phyloP scores from a whole-genome alignment of 1,140 invertebrate species.

The Leptopilina clavipes region DNA sequence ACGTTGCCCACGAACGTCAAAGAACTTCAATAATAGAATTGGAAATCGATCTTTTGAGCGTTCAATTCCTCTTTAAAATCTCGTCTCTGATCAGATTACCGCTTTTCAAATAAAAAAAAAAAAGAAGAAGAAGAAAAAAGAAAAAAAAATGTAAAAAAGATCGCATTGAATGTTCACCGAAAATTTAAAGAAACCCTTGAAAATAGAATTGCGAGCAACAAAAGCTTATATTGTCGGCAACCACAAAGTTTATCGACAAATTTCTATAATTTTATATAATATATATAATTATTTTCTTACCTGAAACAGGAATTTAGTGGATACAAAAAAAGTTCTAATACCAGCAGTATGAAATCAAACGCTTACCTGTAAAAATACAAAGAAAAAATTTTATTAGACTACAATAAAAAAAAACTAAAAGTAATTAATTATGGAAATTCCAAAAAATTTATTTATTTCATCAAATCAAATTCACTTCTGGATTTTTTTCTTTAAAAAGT shows the following conservation, averaged over 20 bases:
- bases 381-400: background rate
- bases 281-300: slow-evolving; percentile 1
- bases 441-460: no score
- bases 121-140: background rate
- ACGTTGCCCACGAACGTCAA: background rate
- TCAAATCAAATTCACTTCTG: no score
- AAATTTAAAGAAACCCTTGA: background rate
- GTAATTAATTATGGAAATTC: no score
- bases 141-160: background rate
- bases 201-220: background rate
- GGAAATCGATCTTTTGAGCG: slow-evolving; percentile 24
- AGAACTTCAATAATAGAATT: slow-evolving; percentile 32
- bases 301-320: background rate
- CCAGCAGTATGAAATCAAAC: background rate
- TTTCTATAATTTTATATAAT: no score
- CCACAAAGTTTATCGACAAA: background rate
- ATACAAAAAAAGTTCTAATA: background rate
- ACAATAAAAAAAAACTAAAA: no score
- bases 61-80: slow-evolving; percentile 24
- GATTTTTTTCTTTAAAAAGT: no score
- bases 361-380: background rate
- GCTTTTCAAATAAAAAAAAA: background rate
- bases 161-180: background rate
- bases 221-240: background rate
- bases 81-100: slow-evolving; percentile 26